Evolutionary conservation across 2,888 invertebrate genomes (phyloP).

Genomic region (Amiota minor): DNA sequence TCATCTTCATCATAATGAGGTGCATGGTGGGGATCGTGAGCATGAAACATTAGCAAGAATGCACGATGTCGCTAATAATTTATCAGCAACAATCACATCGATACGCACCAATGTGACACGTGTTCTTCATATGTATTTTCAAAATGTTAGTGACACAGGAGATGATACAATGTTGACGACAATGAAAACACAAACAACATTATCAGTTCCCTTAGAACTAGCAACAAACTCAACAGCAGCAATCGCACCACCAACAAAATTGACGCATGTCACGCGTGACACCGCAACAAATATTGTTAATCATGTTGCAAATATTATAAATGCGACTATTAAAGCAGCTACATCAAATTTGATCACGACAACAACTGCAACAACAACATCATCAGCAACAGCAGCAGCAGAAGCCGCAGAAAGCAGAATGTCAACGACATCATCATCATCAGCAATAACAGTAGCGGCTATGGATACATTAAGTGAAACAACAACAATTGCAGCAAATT

Average conservation of each 20-base stretch:
- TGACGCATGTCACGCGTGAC: conserved; percentile 9
- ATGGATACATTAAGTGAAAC: conserved; percentile 17
- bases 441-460: conserved; percentile 21
- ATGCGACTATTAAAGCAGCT: conserved; percentile 30
- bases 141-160: conserved; percentile 42
- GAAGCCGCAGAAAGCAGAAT: conserved; percentile 10
- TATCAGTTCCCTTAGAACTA: background rate
- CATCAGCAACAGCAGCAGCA: conserved; percentile 19
- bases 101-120: conserved; percentile 55
- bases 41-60: no score
- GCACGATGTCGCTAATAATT: background rate
- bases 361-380: conserved; percentile 10
- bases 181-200: conserved; percentile 2
- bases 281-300: conserved; percentile 39
- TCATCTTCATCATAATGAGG: no score
- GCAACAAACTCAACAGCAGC: conserved; percentile 30
- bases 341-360: background rate
- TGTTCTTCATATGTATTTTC: conserved; percentile 52
- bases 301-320: conserved; percentile 39
- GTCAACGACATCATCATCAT: conserved; percentile 22
- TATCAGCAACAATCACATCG: conserved; percentile 47
- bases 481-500: conserved; percentile 30
- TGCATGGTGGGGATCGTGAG: no score
- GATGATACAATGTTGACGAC: background rate
- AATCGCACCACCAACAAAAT: conserved; percentile 21